phyloP scores from a whole-genome alignment of 2,888 invertebrate species.

The Allygus modestus region DNA sequence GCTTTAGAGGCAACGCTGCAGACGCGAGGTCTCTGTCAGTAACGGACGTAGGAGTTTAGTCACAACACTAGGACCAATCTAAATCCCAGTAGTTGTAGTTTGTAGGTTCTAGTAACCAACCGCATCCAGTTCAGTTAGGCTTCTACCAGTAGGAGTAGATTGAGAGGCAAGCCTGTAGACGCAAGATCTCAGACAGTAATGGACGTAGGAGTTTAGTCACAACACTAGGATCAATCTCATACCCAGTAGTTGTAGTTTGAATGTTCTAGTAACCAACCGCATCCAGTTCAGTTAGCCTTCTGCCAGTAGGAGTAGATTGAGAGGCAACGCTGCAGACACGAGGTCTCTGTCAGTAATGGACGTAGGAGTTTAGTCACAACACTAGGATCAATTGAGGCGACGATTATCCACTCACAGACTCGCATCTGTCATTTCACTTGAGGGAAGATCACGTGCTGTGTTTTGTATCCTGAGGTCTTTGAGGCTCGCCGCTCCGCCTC shows the following conservation, averaged over 20 bases:
- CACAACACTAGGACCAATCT: not conserved
- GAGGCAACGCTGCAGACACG: not conserved
- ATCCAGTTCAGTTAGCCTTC: conserved; percentile 11
- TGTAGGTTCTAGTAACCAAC: not conserved
- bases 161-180: conserved; percentile 2
- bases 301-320: conserved; percentile 1
- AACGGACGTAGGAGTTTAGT: not conserved
- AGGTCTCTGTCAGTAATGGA: conserved; percentile 26
- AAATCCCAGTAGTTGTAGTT: not conserved
- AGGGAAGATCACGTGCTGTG: conserved; percentile 32
- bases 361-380: conserved; percentile 51
- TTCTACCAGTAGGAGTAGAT: not conserved
- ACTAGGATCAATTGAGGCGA: conserved; percentile 55
- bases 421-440: conserved; percentile 52
- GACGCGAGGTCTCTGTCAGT: not conserved
- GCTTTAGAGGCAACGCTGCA: too few relatives aligned
- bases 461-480: conserved; percentile 11
- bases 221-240: not conserved
- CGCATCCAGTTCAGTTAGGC: conserved; percentile 11
- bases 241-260: not conserved
- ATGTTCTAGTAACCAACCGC: not conserved
- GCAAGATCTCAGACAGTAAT: conserved; percentile 13
- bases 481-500: conserved; percentile 15
- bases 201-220: conserved; percentile 31
- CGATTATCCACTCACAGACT: conserved; percentile 52